These are phyloP conservation scores for Synanthedon vespiformis DNA, from an alignment of 2,888 invertebrate genomes.

Conservation along the genomic window DNA sequence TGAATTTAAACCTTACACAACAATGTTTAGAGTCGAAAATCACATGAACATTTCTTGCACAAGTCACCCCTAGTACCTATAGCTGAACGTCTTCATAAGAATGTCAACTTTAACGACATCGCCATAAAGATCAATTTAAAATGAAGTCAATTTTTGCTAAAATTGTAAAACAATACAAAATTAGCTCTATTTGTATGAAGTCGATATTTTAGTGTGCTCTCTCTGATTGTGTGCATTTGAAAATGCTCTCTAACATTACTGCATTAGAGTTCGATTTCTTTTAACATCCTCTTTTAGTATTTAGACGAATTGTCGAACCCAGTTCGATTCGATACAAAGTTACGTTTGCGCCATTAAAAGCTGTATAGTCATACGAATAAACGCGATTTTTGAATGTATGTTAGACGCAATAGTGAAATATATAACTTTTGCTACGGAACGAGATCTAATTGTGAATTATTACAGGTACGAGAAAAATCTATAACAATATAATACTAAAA, in stretches of 20 bases:
- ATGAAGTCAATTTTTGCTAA: conserved; percentile 1
- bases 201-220: not conserved
- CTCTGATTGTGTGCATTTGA: not conserved
- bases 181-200: conserved; percentile 15
- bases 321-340: not conserved
- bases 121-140: conserved; percentile 5
- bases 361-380: not conserved
- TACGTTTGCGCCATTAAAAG: not conserved
- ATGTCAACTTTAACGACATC: not conserved
- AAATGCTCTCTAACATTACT: not conserved
- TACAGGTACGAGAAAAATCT: not conserved
- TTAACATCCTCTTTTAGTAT: not conserved
- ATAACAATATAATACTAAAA: too few species aligned
- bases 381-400: not conserved
- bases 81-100: not conserved
- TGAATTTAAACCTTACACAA: not conserved
- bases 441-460: not conserved
- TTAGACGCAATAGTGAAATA: not conserved
- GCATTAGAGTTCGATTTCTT: not conserved
- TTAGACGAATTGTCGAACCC: not conserved
- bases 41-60: not conserved
- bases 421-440: not conserved
- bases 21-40: not conserved
- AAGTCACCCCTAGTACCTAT: not conserved
- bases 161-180: conserved; percentile 14